phyloP scores from a whole-genome alignment of 2,113 vertebrate genomes.

The Thalassarche chlororhynchos region DNA sequence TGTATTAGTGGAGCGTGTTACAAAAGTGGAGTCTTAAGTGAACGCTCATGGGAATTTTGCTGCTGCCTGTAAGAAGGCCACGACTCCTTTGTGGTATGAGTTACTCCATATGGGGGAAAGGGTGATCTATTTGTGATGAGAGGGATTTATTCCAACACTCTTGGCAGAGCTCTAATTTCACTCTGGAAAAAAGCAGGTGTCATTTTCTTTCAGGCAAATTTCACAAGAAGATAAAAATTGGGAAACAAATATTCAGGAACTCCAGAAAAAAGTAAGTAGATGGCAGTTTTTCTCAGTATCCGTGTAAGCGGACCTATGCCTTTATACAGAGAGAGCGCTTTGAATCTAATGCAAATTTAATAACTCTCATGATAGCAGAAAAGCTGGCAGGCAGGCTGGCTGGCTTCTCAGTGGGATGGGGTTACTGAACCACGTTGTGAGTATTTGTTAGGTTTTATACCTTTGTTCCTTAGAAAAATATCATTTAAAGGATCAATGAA shows the following conservation, averaged over 20 bases:
- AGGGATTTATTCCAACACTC: neutral
- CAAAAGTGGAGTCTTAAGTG: neutral
- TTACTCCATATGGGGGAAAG: neutral
- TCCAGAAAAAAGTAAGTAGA: slow-evolving; percentile 90
- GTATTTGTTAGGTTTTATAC: neutral
- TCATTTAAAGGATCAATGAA: neutral
- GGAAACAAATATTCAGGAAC: slow-evolving; percentile 95
- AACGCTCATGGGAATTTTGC: neutral
- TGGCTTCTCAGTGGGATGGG: neutral
- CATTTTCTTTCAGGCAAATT: slow-evolving; percentile 85
- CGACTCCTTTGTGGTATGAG: neutral
- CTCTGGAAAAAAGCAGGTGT: neutral
- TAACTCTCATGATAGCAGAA: neutral
- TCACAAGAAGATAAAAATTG: slow-evolving; percentile 98
- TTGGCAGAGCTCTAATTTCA: neutral
- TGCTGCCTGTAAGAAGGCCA: neutral
- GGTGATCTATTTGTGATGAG: neutral
- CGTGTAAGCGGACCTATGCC: neutral
- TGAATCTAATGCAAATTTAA: neutral
- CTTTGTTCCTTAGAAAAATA: neutral
- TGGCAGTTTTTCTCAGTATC: neutral
- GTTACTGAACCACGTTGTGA: neutral
- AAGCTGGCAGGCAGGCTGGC: neutral
- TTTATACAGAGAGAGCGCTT: neutral
- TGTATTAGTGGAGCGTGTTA: neutral